Conservation (phyloP, 2,797 vertebrate species). For the Trichosurus vulpecula region DNA sequence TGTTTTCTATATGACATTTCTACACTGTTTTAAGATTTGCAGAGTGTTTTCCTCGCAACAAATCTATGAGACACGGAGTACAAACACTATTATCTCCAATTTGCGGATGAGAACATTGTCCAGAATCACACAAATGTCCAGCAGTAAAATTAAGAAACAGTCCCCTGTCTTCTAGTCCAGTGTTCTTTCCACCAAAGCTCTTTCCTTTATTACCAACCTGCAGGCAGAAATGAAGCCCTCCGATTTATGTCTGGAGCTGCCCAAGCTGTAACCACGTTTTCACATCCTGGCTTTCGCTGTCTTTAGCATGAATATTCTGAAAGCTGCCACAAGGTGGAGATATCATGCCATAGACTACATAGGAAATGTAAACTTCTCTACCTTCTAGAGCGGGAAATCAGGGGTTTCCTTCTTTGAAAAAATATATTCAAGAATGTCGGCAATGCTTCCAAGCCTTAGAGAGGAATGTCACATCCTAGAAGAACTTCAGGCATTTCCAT, state of each 20-base stretch:
- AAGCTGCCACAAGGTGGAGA: background rate
- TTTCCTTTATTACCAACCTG: background rate
- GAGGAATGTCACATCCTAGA: background rate
- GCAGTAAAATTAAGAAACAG: background rate
- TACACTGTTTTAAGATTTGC: background rate
- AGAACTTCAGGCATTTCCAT: background rate
- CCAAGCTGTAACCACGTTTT: background rate
- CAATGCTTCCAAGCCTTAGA: background rate
- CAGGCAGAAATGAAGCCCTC: background rate
- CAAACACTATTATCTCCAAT: background rate
- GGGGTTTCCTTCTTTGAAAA: background rate
- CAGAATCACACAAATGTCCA: background rate
- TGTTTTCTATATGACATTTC: background rate
- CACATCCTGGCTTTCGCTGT: background rate
- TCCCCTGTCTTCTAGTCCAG: background rate
- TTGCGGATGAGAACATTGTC: background rate
- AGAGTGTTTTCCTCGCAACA: background rate
- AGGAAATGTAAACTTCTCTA: background rate
- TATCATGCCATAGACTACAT: background rate
- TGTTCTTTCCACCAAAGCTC: background rate
- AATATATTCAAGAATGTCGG: background rate
- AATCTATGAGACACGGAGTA: background rate
- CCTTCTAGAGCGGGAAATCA: background rate
- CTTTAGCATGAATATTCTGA: background rate
- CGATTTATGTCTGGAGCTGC: background rate